These are phyloP conservation scores for Cosmopolites sordidus DNA, from an alignment of 2,888 invertebrate species.

Conservation along the genomic window DNA sequence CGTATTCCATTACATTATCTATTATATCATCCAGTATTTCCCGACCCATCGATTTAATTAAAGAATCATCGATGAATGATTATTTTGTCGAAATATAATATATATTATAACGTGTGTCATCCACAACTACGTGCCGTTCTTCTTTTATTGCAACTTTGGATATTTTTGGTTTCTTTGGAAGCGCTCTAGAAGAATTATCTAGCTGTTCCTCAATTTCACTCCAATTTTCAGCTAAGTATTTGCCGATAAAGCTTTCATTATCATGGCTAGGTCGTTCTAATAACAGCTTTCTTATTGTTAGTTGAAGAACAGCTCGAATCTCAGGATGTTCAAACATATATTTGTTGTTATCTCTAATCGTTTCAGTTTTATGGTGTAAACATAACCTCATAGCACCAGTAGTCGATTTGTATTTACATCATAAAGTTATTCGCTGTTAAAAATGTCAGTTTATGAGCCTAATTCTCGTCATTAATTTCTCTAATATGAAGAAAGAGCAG, in stretches of 20 bases:
- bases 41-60: conserved; percentile 7
- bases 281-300: conserved; percentile 36
- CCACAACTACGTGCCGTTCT: conserved; percentile 11
- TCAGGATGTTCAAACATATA: conserved; percentile 43
- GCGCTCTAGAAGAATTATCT: conserved; percentile 27
- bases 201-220: conserved; percentile 34
- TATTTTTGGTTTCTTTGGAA: conserved; percentile 8
- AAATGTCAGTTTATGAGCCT: too few species aligned
- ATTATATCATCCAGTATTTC: conserved; percentile 25
- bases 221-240: conserved; percentile 34
- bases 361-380: conserved; percentile 37
- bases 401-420: too few species aligned
- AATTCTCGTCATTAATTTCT: too few species aligned
- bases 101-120: not conserved
- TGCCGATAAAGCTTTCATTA: conserved; percentile 33
- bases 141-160: conserved; percentile 5
- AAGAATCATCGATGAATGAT: not conserved
- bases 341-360: conserved; percentile 38
- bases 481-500: too few species aligned
- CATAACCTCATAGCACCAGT: too few species aligned
- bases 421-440: too few species aligned
- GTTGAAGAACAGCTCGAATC: conserved; percentile 38
- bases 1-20: conserved; percentile 10
- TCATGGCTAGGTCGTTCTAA: conserved; percentile 34
- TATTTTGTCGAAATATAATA: not conserved